These are phyloP conservation scores for Dipodomys stephensi DNA, from an alignment of 2,113 vertebrate species.

Conservation along the genomic window DNA sequence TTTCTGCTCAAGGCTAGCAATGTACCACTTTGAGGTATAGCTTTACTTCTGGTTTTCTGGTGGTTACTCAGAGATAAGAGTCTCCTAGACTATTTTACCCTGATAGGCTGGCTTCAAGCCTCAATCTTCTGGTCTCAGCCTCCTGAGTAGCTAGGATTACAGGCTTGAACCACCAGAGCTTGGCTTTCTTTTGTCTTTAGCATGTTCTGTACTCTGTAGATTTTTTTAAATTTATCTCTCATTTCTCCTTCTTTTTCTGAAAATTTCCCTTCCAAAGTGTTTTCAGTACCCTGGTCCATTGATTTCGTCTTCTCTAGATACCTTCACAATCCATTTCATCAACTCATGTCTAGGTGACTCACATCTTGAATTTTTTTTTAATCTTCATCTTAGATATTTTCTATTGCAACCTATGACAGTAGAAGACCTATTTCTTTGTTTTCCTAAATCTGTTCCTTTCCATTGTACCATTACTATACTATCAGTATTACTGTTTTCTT, in stretches of 20 bases:
- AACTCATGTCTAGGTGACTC: neutral
- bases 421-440: neutral
- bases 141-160: too few relatives aligned
- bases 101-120: too few relatives aligned
- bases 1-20: too few relatives aligned
- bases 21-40: too few relatives aligned
- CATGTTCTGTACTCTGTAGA: neutral
- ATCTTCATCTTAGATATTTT: slow-evolving; percentile 15
- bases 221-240: slow-evolving; percentile 14
- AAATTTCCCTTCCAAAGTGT: too few relatives aligned
- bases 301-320: neutral
- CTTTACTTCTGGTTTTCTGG: too few relatives aligned
- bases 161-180: too few relatives aligned
- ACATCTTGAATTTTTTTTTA: neutral
- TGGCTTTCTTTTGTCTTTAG: neutral
- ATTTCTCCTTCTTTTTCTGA: slow-evolving; percentile 7
- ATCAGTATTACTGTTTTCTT: neutral
- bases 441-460: neutral
- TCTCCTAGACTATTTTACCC: too few relatives aligned
- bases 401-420: neutral
- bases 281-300: neutral
- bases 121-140: neutral
- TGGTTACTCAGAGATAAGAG: too few relatives aligned
- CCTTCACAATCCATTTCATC: neutral
- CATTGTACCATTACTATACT: neutral